Percentiles rank a stretch among this genome's conserved stretches.
Evolutionary conservation across 2,797 vertebrate genomes (phyloP).

Genomic region (Enteromius paludinosus): DNA sequence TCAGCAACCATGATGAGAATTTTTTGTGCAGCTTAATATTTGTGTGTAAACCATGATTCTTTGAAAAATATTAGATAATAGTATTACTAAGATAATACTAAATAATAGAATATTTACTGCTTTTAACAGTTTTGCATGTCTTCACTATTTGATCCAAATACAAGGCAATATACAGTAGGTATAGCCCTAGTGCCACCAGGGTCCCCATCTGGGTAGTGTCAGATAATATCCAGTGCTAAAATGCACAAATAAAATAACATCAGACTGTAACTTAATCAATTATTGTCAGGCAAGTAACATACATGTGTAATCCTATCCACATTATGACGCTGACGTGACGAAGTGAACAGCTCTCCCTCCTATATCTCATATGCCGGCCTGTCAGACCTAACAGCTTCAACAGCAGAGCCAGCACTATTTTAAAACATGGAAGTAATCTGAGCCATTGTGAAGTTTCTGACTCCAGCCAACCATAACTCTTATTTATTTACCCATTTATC

Average conservation of each 20-base stretch:
- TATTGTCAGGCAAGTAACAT: slow-evolving; percentile 36
- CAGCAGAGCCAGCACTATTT: slow-evolving; percentile 75
- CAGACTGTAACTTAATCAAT: slow-evolving; percentile 16
- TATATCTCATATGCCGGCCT: slow-evolving; percentile 50
- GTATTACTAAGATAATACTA: too few relatives aligned
- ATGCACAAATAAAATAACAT: slow-evolving; percentile 5
- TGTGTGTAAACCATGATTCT: neutral
- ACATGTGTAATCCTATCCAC: slow-evolving; percentile 52
- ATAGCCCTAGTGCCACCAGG: neutral
- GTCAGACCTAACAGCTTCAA: slow-evolving; percentile 59
- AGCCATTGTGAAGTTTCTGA: slow-evolving; percentile 71
- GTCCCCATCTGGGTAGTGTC: neutral
- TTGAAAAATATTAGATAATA: too few relatives aligned
- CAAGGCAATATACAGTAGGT: neutral
- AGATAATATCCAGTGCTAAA: neutral
- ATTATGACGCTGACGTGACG: slow-evolving; percentile 53
- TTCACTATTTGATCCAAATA: neutral
- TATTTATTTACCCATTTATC: slow-evolving; percentile 53
- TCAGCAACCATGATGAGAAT: neutral
- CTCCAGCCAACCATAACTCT: slow-evolving; percentile 69
- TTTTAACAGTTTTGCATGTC: neutral
- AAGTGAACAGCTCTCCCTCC: slow-evolving; percentile 47
- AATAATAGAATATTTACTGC: too few relatives aligned
- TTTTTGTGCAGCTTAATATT: neutral
- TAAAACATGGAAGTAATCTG: slow-evolving; percentile 78